Evolutionary conservation across 1,140 invertebrate species (phyloP), one percentile per base, ranked within the genome.

Genomic region (Nebria ingens): DNA sequence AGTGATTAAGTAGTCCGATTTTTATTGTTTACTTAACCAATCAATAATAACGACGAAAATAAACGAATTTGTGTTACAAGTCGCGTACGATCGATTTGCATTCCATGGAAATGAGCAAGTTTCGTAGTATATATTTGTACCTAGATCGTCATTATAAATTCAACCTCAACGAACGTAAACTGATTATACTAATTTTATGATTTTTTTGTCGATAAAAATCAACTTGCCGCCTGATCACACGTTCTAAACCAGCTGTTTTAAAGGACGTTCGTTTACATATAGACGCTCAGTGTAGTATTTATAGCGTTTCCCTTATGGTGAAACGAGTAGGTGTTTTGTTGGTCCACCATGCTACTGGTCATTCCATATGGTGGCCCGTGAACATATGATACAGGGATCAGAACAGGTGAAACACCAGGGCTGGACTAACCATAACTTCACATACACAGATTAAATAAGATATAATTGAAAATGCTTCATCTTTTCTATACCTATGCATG

Each of bases 261-360:
- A 45, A 45, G 40, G 40, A 45, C 40, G 40, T 45, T 45, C 40
- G 40, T 45, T 45, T 45, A 45, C 40, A 45, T 45, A 45, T 17
- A 45, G 9, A 4, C 15, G 40, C 9, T 17, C 9, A 45, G 17
- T 12, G 9, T 12, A 45, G 9, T 45, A 34, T 34, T 34, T n/a
- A 34, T 17, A 45, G 9, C 17, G 40, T 12, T 17, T 17, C 9
- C 3, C 3, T 17, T 45, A 45, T 45, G n/a, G 40, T 45, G 6
- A 12, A 3, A 11, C 17, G 40, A 17, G 4, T 17, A 45, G 40
- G 40, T 45, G 40, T 45, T 17, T 12, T 3, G 4, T 4, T 45
- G 40, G 40, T 45, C 40, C 40, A 45, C 6, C 17, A 11, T 9
- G 6, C 40, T 45, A 45, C 40, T 17, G 40, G 40, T 45, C 15